phyloP scores from a whole-genome alignment of 2,113 vertebrate species.

The Syngnathus floridae region DNA sequence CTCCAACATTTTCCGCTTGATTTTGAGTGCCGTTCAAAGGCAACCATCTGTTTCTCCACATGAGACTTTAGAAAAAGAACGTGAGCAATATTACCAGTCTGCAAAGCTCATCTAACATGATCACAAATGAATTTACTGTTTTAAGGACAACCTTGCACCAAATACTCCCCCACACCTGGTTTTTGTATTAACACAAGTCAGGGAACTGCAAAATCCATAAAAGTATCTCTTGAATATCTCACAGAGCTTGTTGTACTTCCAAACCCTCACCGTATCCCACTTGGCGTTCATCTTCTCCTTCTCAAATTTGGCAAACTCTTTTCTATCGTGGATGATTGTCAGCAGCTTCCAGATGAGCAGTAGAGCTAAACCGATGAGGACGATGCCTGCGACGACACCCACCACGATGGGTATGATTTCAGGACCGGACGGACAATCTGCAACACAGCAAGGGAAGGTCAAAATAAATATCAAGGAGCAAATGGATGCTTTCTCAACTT shows the following conservation, averaged over 20 bases:
- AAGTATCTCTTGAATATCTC: constrained; percentile 1
- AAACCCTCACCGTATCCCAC: constrained; percentile 90
- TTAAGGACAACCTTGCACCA: background rate
- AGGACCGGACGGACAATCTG: constrained; percentile 91
- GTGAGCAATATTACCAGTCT: constrained; percentile 20
- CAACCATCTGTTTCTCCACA: constrained; percentile 24
- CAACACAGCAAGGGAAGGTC: constrained; percentile 18
- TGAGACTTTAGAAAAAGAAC: constrained; percentile 16
- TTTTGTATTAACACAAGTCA: constrained; percentile 33
- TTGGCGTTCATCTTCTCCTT: constrained; percentile 99
- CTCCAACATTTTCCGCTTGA: constrained; percentile 16
- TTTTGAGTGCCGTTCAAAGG: constrained; percentile 34
- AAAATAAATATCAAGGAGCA: constrained; percentile 10
- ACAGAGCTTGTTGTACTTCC: background rate
- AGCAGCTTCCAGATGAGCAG: constrained; percentile 97
- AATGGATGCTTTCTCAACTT: background rate
- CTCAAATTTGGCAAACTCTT: constrained; percentile 98
- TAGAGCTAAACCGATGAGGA: constrained; percentile 94
- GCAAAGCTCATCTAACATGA: constrained; percentile 25
- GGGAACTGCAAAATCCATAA: constrained; percentile 1
- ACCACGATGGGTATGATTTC: constrained; percentile 96
- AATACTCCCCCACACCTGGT: constrained; percentile 32
- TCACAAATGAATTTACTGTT: background rate
- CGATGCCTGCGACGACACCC: constrained; percentile 94
- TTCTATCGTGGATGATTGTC: constrained; percentile 96